A percentile compares a stretch with the other conserved stretches of the same genome.
Evolutionary conservation across 1,140 invertebrate species (phyloP).

Genomic region (Halotydeus destructor): DNA sequence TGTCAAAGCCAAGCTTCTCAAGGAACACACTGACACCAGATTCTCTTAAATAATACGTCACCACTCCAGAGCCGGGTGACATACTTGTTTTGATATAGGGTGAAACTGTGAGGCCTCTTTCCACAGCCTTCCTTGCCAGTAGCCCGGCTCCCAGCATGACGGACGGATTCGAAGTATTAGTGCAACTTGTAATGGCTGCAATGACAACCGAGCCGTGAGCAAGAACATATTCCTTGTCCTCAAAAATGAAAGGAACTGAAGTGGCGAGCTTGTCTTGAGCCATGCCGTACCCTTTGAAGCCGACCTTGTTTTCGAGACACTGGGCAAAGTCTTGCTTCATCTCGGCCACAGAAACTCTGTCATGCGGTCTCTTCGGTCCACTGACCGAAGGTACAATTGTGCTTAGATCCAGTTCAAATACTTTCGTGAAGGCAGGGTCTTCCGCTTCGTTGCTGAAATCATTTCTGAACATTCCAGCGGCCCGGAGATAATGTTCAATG

Average conservation of each 20-base stretch:
- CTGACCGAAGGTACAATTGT: slow-evolving; percentile 83
- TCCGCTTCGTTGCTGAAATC: slow-evolving; percentile 52
- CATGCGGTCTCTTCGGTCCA: slow-evolving; percentile 90
- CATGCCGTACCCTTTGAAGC: slow-evolving; percentile 86
- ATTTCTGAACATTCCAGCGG: slow-evolving; percentile 50
- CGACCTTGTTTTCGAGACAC: slow-evolving; percentile 74
- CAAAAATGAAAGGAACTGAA: slow-evolving; percentile 49
- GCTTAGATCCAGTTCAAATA: slow-evolving; percentile 62
- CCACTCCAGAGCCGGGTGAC: slow-evolving; percentile 89
- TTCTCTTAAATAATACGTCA: slow-evolving; percentile 81
- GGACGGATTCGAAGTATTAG: slow-evolving; percentile 92
- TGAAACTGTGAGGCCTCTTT: slow-evolving; percentile 60
- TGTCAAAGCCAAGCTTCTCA: slow-evolving; percentile 69
- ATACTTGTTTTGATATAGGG: slow-evolving; percentile 92
- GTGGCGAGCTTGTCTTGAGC: slow-evolving; percentile 38
- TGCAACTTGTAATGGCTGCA: slow-evolving; percentile 91
- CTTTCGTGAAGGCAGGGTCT: slow-evolving; percentile 69
- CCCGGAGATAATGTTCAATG: slow-evolving; percentile 61
- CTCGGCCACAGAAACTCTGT: slow-evolving; percentile 65
- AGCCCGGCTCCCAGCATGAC: slow-evolving; percentile 81
- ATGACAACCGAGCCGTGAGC: slow-evolving; percentile 86
- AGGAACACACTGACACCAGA: slow-evolving; percentile 68
- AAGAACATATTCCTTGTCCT: slow-evolving; percentile 58
- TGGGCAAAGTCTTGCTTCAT: slow-evolving; percentile 74
- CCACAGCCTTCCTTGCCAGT: slow-evolving; percentile 81